Evolutionary conservation across 2,888 invertebrate species (phyloP).

Genomic region (Drosophila multiciliata): DNA sequence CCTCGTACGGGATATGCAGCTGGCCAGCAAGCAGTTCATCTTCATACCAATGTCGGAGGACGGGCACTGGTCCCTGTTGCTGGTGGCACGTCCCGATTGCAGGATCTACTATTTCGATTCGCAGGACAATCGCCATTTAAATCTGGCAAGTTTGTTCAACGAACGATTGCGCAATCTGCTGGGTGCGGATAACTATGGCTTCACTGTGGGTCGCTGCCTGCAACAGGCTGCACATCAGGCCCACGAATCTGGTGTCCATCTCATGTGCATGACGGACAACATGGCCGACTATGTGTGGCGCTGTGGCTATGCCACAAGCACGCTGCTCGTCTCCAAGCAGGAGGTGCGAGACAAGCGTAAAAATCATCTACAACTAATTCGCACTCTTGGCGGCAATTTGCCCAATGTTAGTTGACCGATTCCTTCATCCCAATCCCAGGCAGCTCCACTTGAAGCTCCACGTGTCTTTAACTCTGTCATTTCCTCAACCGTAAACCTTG

Average conservation of each 20-base stretch:
- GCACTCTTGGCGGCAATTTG: constrained; percentile 47
- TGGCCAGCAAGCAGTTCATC: constrained; percentile 40
- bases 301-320: constrained; percentile 62
- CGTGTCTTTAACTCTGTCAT: not conserved
- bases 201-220: constrained; percentile 48
- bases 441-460: not conserved
- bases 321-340: constrained; percentile 49
- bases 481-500: not conserved
- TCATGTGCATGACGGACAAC: constrained; percentile 57
- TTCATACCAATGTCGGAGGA: constrained; percentile 38
- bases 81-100: constrained; percentile 55
- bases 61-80: constrained; percentile 54
- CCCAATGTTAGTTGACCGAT: not conserved
- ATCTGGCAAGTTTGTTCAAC: constrained; percentile 29
- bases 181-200: constrained; percentile 13
- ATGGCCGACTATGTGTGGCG: constrained; percentile 52
- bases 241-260: constrained; percentile 52
- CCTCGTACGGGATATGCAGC: constrained; percentile 13
- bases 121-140: constrained; percentile 41
- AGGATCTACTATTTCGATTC: constrained; percentile 50
- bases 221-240: constrained; percentile 25
- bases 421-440: not conserved
- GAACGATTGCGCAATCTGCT: constrained; percentile 24
- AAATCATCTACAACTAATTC: constrained; percentile 43
- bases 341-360: constrained; percentile 44